These are phyloP conservation scores for Psammodynastes pulverulentus DNA, from an alignment of 2,113 vertebrate species.

Conservation along the genomic window DNA sequence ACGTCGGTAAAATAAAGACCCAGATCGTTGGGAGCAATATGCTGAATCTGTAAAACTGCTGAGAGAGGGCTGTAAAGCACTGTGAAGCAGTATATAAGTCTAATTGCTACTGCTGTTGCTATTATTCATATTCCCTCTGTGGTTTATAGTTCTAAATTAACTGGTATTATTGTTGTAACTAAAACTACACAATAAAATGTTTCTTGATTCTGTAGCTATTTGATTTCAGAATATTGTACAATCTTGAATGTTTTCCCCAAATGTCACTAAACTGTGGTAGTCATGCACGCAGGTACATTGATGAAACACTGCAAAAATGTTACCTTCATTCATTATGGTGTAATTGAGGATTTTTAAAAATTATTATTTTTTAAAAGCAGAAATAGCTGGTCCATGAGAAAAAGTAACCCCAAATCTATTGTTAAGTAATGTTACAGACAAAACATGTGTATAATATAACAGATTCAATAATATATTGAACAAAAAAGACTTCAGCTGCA, in stretches of 20 bases:
- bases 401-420: background rate
- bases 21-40: too few species aligned
- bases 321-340: background rate
- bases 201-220: background rate
- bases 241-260: background rate
- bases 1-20: too few species aligned
- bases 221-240: background rate
- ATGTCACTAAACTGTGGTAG: background rate
- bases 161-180: background rate
- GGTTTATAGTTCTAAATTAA: background rate
- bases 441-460: background rate
- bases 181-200: background rate
- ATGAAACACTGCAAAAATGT: background rate
- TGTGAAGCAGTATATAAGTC: too few species aligned
- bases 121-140: too few species aligned
- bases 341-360: background rate
- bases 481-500: background rate
- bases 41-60: too few species aligned
- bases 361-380: background rate
- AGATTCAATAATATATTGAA: background rate
- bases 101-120: too few species aligned
- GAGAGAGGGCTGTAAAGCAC: too few species aligned
- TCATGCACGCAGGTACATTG: background rate
- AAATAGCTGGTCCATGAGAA: background rate
- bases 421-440: background rate